These are phyloP conservation scores for Callaeas wilsoni DNA, from an alignment of 2,113 vertebrate species.

Conservation along the genomic window DNA sequence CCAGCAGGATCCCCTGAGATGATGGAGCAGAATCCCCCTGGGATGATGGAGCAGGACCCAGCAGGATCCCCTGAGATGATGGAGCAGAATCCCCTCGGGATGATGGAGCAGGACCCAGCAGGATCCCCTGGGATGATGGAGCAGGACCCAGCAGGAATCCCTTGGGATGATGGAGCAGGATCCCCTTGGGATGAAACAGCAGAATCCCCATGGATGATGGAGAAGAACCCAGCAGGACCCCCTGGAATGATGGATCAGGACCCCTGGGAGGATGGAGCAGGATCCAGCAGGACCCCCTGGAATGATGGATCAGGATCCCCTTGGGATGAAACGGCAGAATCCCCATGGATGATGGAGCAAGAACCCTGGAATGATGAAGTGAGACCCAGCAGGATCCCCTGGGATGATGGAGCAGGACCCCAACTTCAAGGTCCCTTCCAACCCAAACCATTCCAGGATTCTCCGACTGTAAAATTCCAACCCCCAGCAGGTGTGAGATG, in stretches of 20 bases:
- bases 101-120: no score
- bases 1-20: neutral
- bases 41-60: neutral
- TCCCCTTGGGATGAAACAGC: no score
- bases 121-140: neutral
- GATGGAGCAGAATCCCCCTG: neutral
- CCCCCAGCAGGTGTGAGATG: rapidly evolving
- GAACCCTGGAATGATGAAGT: neutral
- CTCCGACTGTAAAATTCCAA: rapidly evolving
- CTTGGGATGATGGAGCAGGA: neutral
- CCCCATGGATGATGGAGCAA: neutral
- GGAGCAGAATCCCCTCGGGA: neutral
- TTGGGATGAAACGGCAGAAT: no score
- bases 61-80: neutral
- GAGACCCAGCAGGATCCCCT: neutral
- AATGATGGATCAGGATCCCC: neutral
- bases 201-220: neutral
- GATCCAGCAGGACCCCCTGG: neutral
- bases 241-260: no score
- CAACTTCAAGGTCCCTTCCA: neutral
- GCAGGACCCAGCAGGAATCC: neutral
- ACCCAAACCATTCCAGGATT: neutral
- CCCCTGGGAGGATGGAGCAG: neutral
- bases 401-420: neutral
- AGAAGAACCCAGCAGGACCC: no score